Evolutionary conservation across 1,140 invertebrate genomes (phyloP), one percentile per base, ranked within the genome.

Genomic region (Leptopilina boulardi): DNA sequence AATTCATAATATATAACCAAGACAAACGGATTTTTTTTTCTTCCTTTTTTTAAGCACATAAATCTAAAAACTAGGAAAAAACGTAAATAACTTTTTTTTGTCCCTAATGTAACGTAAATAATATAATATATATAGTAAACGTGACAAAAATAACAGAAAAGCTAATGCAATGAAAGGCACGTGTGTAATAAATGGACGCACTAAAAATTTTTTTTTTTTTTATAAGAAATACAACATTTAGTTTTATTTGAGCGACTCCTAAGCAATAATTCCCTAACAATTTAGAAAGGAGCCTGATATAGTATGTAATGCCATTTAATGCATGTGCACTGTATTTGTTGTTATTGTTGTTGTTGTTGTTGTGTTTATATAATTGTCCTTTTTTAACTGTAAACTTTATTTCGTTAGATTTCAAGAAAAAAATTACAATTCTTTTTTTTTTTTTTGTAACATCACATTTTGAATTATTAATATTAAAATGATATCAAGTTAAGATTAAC

Each of bases 181-280:
- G 15, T 30, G 59, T 66, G 59, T 66, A 66, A 66, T 66, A 66
- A 66, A 66, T 30, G 59, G 59, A 66, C 59, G 59, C 59, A 66
- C 59, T 66, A 15, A 15, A 66, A 51, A 38, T 8, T 38, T 38
- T 38, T 38, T 34, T 34, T 2, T 34, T 47, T 51, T 59, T 59
- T 89, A 88, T 88, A 90, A 90, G 89, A 90, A 89, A 90, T 89
- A 90, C 89, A 90, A 90, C 88, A 88, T 89, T 88, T 79, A 88
- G 83, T 90, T 87, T n/a, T 87, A 86, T 90, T 89, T 85, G 87
- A 89, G 88, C 87, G 85, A 87, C 86, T 85, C 85, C 86, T 89
- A 90, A 88, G 84, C 85, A 88, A 88, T 89, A 89, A 90, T 89
- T 89, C 86, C 87, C 84, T 87, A 89, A 89, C 89, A 87, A 89